Evolutionary conservation across 2,888 invertebrate genomes (phyloP).

Genomic region (Spisula subtruncata): DNA sequence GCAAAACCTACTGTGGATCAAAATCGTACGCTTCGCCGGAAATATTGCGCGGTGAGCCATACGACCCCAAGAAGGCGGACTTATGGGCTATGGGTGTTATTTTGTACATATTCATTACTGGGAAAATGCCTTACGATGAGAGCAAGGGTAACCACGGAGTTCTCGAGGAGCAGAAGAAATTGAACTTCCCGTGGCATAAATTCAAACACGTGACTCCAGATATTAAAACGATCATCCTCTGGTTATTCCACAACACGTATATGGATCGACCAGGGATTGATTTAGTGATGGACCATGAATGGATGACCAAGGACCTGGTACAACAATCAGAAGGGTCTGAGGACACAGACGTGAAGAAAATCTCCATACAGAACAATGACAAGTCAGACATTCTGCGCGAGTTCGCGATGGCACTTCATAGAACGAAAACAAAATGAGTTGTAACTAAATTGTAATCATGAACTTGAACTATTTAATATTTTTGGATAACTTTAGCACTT

Average conservation of each 20-base stretch:
- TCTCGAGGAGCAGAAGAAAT: conserved; percentile 84
- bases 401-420: conserved; percentile 55
- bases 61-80: conserved; percentile 88
- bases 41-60: conserved; percentile 89
- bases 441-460: neutral
- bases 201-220: conserved; percentile 78
- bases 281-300: conserved; percentile 73
- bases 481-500: neutral
- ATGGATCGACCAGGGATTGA: conserved; percentile 82
- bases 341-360: neutral
- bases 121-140: conserved; percentile 89
- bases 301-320: conserved; percentile 73
- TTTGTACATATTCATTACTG: conserved; percentile 88
- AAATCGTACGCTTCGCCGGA: conserved; percentile 88
- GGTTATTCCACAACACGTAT: conserved; percentile 83
- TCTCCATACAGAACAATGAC: conserved; percentile 56
- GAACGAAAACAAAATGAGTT: conserved; percentile 52
- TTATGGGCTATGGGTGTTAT: conserved; percentile 89
- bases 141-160: conserved; percentile 86
- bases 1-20: conserved; percentile 89
- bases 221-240: conserved; percentile 80
- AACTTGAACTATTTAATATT: too few species aligned
- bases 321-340: conserved; percentile 31
- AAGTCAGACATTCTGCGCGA: conserved; percentile 56
- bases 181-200: conserved; percentile 85